Percentiles rank a stretch among this genome's conserved stretches.
phyloP scores from a whole-genome alignment of 2,113 vertebrate species.

The Antechinus flavipes region DNA sequence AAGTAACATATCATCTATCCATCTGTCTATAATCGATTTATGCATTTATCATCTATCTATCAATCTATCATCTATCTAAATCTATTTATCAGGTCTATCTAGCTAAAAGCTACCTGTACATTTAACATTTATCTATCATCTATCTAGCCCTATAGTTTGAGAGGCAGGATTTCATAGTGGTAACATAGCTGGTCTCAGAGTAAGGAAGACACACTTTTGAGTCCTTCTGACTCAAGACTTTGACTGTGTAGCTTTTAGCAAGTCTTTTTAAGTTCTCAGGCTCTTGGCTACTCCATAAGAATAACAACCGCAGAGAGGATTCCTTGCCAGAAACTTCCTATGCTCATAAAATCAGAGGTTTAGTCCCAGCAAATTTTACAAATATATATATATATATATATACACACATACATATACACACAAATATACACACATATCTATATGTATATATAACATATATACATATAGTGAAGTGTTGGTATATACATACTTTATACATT shows the following conservation, averaged over 20 bases:
- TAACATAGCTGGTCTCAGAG: background rate
- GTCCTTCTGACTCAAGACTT: background rate
- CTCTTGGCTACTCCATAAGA: background rate
- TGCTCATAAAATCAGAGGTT: background rate
- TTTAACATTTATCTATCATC: background rate
- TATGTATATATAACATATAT: too few species aligned
- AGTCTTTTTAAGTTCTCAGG: background rate
- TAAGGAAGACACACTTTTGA: background rate
- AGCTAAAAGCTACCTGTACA: background rate
- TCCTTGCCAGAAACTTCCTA: background rate
- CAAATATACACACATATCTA: background rate
- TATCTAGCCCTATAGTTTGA: background rate
- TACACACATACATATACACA: too few species aligned
- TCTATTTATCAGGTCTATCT: background rate
- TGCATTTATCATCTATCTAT: too few species aligned
- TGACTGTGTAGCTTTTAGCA: background rate
- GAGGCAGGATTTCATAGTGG: background rate
- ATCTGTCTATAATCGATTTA: too few species aligned
- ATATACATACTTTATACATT: too few species aligned
- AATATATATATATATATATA: background rate
- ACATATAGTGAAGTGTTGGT: too few species aligned
- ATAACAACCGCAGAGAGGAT: background rate
- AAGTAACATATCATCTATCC: too few species aligned
- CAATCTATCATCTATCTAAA: too few species aligned
- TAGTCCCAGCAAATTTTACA: background rate